Conservation (phyloP, 2,888 invertebrate genomes). For the Hipparchia semele region DNA sequence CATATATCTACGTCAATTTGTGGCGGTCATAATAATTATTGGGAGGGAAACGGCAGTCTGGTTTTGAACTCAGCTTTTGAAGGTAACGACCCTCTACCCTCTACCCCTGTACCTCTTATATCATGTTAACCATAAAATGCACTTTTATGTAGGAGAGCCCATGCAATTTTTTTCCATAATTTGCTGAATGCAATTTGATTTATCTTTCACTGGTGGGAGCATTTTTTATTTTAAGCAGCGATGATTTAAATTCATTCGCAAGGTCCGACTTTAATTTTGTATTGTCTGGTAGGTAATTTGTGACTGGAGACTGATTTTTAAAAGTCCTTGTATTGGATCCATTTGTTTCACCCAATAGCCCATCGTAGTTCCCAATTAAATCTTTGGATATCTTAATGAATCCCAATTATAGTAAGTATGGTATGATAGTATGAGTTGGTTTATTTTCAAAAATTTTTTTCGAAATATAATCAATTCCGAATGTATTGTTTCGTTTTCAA, state of each 20-base stretch:
- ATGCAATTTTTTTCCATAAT: conserved; percentile 6
- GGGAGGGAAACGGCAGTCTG: conserved; percentile 36
- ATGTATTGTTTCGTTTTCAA: no score
- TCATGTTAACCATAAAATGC: conserved; percentile 35
- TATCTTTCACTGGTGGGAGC: not conserved
- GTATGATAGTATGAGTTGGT: no score
- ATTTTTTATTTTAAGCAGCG: not conserved
- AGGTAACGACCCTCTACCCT: conserved; percentile 24
- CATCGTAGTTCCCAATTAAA: not conserved
- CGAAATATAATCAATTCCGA: no score
- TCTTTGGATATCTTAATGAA: not conserved
- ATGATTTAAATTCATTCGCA: conserved; percentile 9
- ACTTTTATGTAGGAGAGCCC: conserved; percentile 30
- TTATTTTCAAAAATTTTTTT: no score
- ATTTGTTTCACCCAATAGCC: not conserved
- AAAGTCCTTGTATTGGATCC: not conserved
- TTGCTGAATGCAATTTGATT: not conserved
- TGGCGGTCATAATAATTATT: conserved; percentile 39
- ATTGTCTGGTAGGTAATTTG: not conserved
- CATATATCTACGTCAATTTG: conserved; percentile 35
- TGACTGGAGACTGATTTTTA: not conserved
- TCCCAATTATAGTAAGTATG: no score
- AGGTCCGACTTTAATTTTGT: not conserved
- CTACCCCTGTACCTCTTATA: conserved; percentile 28
- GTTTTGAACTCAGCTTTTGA: conserved; percentile 36